These are phyloP conservation scores for Theocolax elegans DNA, from an alignment of 1,140 invertebrate species.

Conservation along the genomic window DNA sequence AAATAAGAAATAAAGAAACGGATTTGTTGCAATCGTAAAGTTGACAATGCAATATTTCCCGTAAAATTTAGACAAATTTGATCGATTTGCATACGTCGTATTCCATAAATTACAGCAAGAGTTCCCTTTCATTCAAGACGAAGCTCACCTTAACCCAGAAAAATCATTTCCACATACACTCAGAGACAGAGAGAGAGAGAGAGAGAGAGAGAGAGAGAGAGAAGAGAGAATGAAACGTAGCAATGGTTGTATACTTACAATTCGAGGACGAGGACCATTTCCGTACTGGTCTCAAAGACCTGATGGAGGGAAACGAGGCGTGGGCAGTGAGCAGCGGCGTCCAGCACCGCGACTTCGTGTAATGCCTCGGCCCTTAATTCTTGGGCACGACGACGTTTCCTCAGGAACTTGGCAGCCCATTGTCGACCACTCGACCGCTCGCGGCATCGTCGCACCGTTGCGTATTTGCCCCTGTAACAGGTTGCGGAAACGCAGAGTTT, in stretches of 20 bases:
- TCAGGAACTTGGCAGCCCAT: slow-evolving; percentile 96
- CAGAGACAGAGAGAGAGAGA: too few relatives aligned
- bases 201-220: too few relatives aligned
- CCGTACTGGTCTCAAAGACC: slow-evolving; percentile 83
- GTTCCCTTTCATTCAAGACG: too few relatives aligned
- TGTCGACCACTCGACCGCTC: slow-evolving; percentile 84
- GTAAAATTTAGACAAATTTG: too few relatives aligned
- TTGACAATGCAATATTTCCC: too few relatives aligned
- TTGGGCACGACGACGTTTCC: slow-evolving; percentile 84
- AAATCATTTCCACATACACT: too few relatives aligned
- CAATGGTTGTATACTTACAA: slow-evolving; percentile 74
- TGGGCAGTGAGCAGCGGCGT: slow-evolving; percentile 80
- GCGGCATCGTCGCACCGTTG: slow-evolving; percentile 88
- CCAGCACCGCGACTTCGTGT: slow-evolving; percentile 91
- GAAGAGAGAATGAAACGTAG: background rate
- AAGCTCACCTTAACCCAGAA: too few relatives aligned
- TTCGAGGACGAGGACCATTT: slow-evolving; percentile 90
- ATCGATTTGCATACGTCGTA: too few relatives aligned
- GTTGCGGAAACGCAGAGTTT: too few relatives aligned
- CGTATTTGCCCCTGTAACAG: slow-evolving; percentile 92
- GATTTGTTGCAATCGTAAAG: too few relatives aligned
- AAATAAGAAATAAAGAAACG: too few relatives aligned
- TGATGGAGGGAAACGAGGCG: slow-evolving; percentile 88
- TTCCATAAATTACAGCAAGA: too few relatives aligned
- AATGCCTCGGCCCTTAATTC: slow-evolving; percentile 86